A percentile compares a stretch with the other conserved stretches of the same genome.
Evolutionary conservation across 2,113 vertebrate genomes (phyloP).

Genomic region (Bufo bufo): DNA sequence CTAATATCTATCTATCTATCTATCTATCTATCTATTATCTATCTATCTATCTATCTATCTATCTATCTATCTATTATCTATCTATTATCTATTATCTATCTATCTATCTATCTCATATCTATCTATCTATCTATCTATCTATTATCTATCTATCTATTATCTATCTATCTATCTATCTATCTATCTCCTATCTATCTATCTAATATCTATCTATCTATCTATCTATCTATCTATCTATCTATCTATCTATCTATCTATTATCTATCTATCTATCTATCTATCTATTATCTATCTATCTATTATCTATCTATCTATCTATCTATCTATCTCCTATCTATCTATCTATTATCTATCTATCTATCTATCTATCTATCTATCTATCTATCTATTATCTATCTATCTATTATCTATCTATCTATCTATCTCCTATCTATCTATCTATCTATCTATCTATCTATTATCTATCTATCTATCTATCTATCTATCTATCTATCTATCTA

Average conservation of each 20-base stretch:
- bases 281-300: too few species aligned
- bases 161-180: too few species aligned
- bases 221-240: conserved; percentile 33
- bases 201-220: conserved; percentile 27
- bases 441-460: conserved; percentile 3
- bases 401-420: conserved; percentile 9
- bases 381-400: background rate
- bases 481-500: too few species aligned
- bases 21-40: conserved; percentile 3
- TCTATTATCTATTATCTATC: conserved; percentile 6
- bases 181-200: too few species aligned
- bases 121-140: conserved; percentile 13
- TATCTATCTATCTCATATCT: too few species aligned
- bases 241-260: conserved; percentile 3
- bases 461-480: too few species aligned
- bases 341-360: conserved; percentile 2
- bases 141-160: background rate
- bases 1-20: conserved; percentile 24
- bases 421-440: too few species aligned
- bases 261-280: too few species aligned
- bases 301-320: conserved; percentile 27
- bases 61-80: background rate
- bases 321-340: too few species aligned
- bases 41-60: too few species aligned
- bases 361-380: too few species aligned